These are phyloP conservation scores for Coryphaenoides rupestris DNA, from an alignment of 2,113 vertebrate genomes.

Conservation along the genomic window DNA sequence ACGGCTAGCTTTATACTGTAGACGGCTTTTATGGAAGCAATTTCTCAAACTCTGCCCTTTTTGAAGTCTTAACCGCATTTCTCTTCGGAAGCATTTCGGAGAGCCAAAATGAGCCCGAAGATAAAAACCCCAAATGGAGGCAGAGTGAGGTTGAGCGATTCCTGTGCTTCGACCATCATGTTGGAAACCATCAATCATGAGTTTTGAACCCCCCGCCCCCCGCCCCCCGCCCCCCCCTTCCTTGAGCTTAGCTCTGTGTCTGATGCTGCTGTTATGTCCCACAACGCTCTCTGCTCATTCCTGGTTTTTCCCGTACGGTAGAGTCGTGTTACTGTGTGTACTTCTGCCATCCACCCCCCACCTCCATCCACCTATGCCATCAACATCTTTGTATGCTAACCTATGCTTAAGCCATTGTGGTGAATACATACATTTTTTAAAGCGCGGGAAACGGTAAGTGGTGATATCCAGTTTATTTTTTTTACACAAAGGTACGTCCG, in stretches of 20 bases:
- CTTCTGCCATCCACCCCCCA: conserved; percentile 14
- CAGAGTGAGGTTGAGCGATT: conserved; percentile 63
- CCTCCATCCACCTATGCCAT: background rate
- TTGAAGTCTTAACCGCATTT: background rate
- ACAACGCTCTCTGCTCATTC: conserved; percentile 8
- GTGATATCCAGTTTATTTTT: conserved; percentile 12
- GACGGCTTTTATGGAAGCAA: no score
- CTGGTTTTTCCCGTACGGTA: conserved; percentile 26
- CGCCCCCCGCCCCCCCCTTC: no score
- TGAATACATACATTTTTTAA: conserved; percentile 1
- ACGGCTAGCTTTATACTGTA: no score
- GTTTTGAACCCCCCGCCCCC: conserved; percentile 14
- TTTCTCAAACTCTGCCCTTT: no score
- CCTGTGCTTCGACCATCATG: conserved; percentile 65
- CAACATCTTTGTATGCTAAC: background rate
- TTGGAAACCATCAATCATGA: conserved; percentile 41
- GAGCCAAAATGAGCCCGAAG: no score
- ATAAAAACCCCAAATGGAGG: conserved; percentile 38
- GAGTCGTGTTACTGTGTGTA: conserved; percentile 1
- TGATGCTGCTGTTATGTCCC: conserved; percentile 14
- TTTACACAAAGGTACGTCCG: conserved; percentile 14
- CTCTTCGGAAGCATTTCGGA: conserved; percentile 26
- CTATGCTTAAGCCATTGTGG: no score
- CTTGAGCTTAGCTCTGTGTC: conserved; percentile 13
- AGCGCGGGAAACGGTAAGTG: conserved; percentile 45